Conservation (phyloP, 2,888 invertebrate genomes). For the Meloe dianella region DNA sequence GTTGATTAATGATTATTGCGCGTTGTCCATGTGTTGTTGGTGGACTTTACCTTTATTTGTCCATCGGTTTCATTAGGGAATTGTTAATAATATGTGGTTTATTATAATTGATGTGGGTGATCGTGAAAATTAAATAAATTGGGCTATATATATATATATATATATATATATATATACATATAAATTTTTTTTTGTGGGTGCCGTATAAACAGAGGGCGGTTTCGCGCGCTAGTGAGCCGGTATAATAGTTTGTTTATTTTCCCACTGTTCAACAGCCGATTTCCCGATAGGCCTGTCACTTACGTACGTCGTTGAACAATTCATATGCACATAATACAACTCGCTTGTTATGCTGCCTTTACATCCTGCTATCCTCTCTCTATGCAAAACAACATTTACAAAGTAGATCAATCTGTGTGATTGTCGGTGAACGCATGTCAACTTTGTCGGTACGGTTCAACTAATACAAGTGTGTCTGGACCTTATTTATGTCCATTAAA, state of each 20-base stretch:
- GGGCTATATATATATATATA: too few relatives aligned
- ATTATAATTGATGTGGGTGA: too few relatives aligned
- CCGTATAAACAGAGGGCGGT: constrained; percentile 54
- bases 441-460: constrained; percentile 33
- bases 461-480: constrained; percentile 13
- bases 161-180: too few relatives aligned
- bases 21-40: too few relatives aligned
- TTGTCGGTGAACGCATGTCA: constrained; percentile 54
- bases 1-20: background rate
- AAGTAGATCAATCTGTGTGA: constrained; percentile 60
- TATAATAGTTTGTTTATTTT: constrained; percentile 60
- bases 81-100: too few relatives aligned
- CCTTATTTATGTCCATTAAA: background rate
- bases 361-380: constrained; percentile 45
- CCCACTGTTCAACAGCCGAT: constrained; percentile 56
- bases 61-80: too few relatives aligned
- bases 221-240: constrained; percentile 56
- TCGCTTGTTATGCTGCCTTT: constrained; percentile 22
- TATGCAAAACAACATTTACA: constrained; percentile 60
- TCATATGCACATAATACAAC: constrained; percentile 42
- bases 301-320: constrained; percentile 51
- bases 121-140: too few relatives aligned
- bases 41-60: too few relatives aligned
- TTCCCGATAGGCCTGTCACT: constrained; percentile 58
- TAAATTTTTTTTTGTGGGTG: constrained; percentile 25